Evolutionary conservation across 2,113 vertebrate species (phyloP).

Genomic region (Oreotrochilus melanogaster): DNA sequence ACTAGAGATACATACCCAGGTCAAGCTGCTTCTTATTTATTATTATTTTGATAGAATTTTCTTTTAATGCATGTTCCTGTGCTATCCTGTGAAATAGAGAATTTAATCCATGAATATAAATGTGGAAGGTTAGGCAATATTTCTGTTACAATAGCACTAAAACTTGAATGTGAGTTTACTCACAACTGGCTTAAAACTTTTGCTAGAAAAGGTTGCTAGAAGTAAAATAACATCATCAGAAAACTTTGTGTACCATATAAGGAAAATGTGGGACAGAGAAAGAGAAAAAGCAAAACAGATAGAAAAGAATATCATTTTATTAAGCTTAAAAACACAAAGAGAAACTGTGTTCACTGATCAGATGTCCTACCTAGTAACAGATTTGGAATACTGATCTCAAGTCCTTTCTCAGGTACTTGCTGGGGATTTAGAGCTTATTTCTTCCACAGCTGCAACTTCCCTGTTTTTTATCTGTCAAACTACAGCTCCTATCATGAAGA

Average conservation of each 20-base stretch:
- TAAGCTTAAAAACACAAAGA: background rate
- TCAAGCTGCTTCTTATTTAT: conserved; percentile 85
- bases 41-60: conserved; percentile 83
- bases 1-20: conserved; percentile 73
- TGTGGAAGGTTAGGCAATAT: background rate
- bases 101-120: background rate
- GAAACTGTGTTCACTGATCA: background rate
- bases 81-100: conserved; percentile 80
- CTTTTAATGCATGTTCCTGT: conserved; percentile 77
- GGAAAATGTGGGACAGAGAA: background rate
- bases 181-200: background rate
- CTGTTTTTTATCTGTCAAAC: background rate
- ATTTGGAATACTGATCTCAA: background rate
- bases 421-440: background rate
- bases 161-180: background rate
- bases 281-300: background rate
- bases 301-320: background rate
- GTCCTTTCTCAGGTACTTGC: background rate
- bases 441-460: background rate
- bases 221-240: background rate
- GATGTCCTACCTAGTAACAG: background rate
- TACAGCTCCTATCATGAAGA: background rate
- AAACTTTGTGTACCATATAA: background rate
- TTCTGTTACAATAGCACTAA: background rate
- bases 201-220: background rate